Conservation (phyloP, 2,888 invertebrate species). For the Dioctria linearis region DNA sequence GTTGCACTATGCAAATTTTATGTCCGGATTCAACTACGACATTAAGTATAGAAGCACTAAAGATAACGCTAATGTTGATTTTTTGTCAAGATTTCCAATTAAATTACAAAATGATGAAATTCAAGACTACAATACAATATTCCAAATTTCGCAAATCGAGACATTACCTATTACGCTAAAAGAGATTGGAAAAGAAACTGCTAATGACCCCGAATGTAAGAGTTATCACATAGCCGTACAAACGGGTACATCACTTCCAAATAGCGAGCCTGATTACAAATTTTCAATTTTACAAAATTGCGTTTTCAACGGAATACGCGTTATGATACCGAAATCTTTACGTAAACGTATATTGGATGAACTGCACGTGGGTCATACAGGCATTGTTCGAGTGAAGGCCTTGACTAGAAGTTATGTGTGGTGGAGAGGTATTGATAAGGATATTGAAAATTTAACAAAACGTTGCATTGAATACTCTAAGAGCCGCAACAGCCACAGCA, state of each 20-base stretch:
- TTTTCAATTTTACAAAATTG: slow-evolving; percentile 8
- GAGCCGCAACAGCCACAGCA: background rate
- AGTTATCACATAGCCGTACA: background rate
- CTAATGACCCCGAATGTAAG: background rate
- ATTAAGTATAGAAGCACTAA: slow-evolving; percentile 56
- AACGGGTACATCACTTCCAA: background rate
- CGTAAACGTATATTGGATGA: slow-evolving; percentile 55
- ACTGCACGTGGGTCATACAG: slow-evolving; percentile 62
- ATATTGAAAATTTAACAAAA: slow-evolving; percentile 59
- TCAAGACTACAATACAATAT: background rate
- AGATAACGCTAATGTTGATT: slow-evolving; percentile 29
- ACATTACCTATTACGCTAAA: background rate
- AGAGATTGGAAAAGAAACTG: background rate
- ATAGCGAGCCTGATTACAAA: background rate
- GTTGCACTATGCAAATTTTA: slow-evolving; percentile 57
- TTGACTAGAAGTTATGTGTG: too few species aligned
- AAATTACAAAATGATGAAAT: background rate
- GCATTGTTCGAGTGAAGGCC: slow-evolving; percentile 63
- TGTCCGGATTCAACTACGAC: slow-evolving; percentile 58
- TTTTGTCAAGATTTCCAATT: background rate
- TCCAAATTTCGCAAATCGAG: background rate
- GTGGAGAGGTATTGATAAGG: slow-evolving; percentile 62
- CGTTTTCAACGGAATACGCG: slow-evolving; percentile 56
- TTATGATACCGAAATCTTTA: slow-evolving; percentile 58
- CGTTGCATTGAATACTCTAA: background rate